Evolutionary conservation across 2,113 vertebrate genomes (phyloP).

Genomic region (Brachyhypopomus occidentalis): DNA sequence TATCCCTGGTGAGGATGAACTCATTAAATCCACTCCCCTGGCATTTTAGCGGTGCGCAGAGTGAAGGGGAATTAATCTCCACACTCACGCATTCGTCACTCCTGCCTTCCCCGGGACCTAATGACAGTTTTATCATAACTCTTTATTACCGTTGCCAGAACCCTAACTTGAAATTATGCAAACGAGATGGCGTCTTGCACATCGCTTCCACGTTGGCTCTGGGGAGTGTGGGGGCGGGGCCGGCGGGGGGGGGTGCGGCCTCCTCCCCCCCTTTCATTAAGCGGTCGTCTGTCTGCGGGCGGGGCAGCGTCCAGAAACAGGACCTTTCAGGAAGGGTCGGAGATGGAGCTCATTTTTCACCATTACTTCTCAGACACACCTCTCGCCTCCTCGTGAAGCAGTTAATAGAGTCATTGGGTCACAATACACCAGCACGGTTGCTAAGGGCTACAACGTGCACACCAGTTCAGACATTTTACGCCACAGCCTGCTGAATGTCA

Average conservation of each 20-base stretch:
- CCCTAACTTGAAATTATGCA: conserved; percentile 70
- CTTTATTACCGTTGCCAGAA: conserved; percentile 68
- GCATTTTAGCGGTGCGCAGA: conserved; percentile 65
- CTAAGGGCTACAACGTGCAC: background rate
- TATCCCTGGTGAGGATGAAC: conserved; percentile 58
- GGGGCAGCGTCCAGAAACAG: conserved; percentile 64
- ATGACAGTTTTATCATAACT: conserved; percentile 77
- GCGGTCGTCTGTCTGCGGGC: conserved; percentile 72
- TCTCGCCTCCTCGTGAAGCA: conserved; percentile 18
- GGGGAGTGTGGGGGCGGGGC: too few relatives aligned
- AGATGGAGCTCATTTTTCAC: background rate
- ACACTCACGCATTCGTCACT: conserved; percentile 48
- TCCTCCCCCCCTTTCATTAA: conserved; percentile 68
- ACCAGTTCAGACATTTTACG: conserved; percentile 8
- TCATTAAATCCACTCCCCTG: conserved; percentile 69
- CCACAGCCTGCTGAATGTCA: conserved; percentile 12
- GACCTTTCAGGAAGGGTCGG: conserved; percentile 34
- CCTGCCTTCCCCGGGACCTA: conserved; percentile 58
- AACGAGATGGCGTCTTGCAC: conserved; percentile 64
- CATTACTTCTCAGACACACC: conserved; percentile 58
- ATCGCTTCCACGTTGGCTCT: conserved; percentile 51
- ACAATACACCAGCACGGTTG: conserved; percentile 19
- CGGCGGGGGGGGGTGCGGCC: conserved; percentile 62
- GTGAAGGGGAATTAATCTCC: conserved; percentile 65
- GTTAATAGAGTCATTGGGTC: conserved; percentile 29